These are phyloP conservation scores for Zaprionus tsacasi DNA, from an alignment of 1,140 invertebrate genomes.

Conservation along the genomic window DNA sequence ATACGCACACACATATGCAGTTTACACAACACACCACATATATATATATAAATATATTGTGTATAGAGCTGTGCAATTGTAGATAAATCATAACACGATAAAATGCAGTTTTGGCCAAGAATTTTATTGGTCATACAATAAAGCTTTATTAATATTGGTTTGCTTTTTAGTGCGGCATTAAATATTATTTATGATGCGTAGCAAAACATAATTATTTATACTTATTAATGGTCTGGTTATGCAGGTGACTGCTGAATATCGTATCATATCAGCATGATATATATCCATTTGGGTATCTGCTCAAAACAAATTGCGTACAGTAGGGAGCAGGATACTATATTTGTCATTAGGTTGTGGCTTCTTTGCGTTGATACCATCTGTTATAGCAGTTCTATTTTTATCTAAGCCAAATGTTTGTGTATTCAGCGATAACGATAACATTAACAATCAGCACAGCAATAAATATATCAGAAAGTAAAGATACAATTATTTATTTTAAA, in stretches of 20 bases:
- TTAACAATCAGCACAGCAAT: no score
- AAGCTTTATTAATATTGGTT: constrained; percentile 54
- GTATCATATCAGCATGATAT: not conserved
- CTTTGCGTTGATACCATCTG: no score
- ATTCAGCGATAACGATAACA: no score
- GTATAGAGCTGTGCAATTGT: constrained; percentile 13
- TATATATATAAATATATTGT: not conserved
- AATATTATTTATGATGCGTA: constrained; percentile 38
- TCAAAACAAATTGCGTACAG: not conserved
- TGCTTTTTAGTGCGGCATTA: constrained; percentile 37
- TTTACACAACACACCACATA: not conserved
- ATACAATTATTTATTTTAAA: no score
- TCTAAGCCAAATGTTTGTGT: no score
- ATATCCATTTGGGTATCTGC: not conserved
- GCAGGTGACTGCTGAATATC: constrained; percentile 35
- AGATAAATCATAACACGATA: constrained; percentile 54
- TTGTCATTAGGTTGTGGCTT: not conserved
- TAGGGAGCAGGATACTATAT: not conserved
- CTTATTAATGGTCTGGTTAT: constrained; percentile 36
- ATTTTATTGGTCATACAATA: constrained; percentile 51
- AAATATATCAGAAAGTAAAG: no score
- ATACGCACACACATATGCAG: constrained; percentile 3
- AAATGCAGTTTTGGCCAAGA: constrained; percentile 34
- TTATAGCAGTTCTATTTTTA: no score
- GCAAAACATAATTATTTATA: constrained; percentile 45